phyloP scores from a whole-genome alignment of 2,113 vertebrate genomes.

The Anoplopoma fimbria region DNA sequence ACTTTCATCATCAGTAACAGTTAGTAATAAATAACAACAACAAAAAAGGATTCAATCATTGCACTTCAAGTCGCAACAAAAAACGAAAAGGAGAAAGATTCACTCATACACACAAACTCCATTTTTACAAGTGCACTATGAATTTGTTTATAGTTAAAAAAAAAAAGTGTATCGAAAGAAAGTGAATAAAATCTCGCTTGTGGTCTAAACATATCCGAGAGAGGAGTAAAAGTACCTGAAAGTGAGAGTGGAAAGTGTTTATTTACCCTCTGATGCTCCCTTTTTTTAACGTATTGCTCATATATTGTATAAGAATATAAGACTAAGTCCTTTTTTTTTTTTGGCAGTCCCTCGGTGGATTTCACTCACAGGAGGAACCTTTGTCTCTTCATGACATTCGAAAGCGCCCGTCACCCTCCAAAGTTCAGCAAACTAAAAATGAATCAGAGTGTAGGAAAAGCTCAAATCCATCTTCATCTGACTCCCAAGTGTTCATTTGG shows the following conservation, averaged over 20 bases:
- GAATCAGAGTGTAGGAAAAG: slow-evolving; percentile 14
- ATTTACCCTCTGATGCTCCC: slow-evolving; percentile 64
- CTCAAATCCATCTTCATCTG: not conserved
- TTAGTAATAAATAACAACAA: slow-evolving; percentile 67
- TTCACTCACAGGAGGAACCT: slow-evolving; percentile 20
- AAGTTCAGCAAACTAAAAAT: slow-evolving; percentile 8
- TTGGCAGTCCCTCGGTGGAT: slow-evolving; percentile 30
- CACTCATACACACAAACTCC: slow-evolving; percentile 65
- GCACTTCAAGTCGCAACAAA: slow-evolving; percentile 75
- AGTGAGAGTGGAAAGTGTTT: slow-evolving; percentile 74
- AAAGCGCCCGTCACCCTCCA: not conserved
- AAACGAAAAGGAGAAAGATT: slow-evolving; percentile 58
- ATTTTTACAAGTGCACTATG: slow-evolving; percentile 78
- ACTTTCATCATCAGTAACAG: slow-evolving; percentile 40
- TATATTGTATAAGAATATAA: slow-evolving; percentile 57
- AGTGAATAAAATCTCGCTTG: slow-evolving; percentile 48
- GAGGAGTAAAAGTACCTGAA: slow-evolving; percentile 81
- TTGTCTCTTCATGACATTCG: not conserved
- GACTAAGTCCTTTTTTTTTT: slow-evolving; percentile 11
- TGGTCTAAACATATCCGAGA: slow-evolving; percentile 38
- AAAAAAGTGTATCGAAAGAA: slow-evolving; percentile 73
- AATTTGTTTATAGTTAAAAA: slow-evolving; percentile 60
- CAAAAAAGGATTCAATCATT: slow-evolving; percentile 65
- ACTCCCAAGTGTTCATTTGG: slow-evolving; percentile 42
- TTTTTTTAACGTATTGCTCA: slow-evolving; percentile 76